These are phyloP conservation scores for Ophioninae sp. DNA, from an alignment of 2,888 invertebrate genomes.

Conservation along the genomic window DNA sequence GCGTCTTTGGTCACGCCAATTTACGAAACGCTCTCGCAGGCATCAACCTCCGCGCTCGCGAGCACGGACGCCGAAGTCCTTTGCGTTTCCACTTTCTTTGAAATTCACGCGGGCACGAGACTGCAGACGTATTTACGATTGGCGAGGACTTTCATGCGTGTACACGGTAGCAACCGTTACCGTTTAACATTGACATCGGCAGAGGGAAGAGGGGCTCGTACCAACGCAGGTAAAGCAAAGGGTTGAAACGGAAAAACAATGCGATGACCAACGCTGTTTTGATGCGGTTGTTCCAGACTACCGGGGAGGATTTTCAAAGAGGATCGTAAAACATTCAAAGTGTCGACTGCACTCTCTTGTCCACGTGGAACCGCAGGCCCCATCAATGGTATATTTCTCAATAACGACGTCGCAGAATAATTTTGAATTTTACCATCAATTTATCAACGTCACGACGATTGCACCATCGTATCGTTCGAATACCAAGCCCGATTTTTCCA, in stretches of 20 bases:
- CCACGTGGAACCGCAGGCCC: conserved; percentile 49
- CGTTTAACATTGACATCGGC: not conserved
- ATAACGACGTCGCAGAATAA: conserved; percentile 25
- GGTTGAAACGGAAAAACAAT: conserved; percentile 73
- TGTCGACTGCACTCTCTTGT: conserved; percentile 1
- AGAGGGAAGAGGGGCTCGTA: not conserved
- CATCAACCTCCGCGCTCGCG: conserved; percentile 39
- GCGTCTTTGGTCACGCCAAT: conserved; percentile 73
- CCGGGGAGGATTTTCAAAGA: conserved; percentile 52
- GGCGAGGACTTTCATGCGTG: conserved; percentile 27
- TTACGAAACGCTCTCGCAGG: conserved; percentile 66
- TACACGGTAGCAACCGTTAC: conserved; percentile 14
- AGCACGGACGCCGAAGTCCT: conserved; percentile 50
- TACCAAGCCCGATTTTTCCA: not conserved
- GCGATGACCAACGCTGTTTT: conserved; percentile 68
- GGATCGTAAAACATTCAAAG: conserved; percentile 35
- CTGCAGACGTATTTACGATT: conserved; percentile 70
- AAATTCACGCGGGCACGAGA: conserved; percentile 5
- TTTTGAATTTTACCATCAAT: conserved; percentile 9
- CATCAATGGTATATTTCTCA: conserved; percentile 20
- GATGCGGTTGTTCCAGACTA: conserved; percentile 66
- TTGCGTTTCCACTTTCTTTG: conserved; percentile 37
- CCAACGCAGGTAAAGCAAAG: conserved; percentile 66
- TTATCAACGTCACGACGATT: conserved; percentile 30
- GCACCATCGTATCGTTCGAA: conserved; percentile 5